phyloP scores from a whole-genome alignment of 2,797 vertebrate genomes.

The Tokudaia tokunoshimensis region DNA sequence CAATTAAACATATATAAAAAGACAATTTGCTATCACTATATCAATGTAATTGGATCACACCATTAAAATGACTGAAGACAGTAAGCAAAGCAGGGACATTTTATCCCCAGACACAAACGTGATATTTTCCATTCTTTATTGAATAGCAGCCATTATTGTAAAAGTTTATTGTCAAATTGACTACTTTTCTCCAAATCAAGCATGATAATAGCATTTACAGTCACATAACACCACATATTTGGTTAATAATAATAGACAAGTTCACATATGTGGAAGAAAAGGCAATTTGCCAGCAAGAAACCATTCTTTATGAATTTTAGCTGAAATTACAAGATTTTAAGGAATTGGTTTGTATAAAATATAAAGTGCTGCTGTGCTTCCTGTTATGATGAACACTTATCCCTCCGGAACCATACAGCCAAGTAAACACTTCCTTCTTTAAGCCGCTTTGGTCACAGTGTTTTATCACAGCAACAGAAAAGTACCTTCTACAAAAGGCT shows the following conservation, averaged over 20 bases:
- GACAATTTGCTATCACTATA: not conserved
- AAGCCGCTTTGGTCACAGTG: not conserved
- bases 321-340: slow-evolving; percentile 12
- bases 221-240: not conserved
- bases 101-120: slow-evolving; percentile 35
- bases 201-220: slow-evolving; percentile 18
- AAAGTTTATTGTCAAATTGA: slow-evolving; percentile 21
- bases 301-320: not conserved
- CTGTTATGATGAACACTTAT: too few relatives aligned
- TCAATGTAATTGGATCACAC: slow-evolving; percentile 49
- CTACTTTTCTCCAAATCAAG: slow-evolving; percentile 22
- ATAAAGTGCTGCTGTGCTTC: not conserved
- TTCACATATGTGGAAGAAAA: slow-evolving; percentile 7
- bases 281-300: slow-evolving; percentile 25
- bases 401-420: not conserved
- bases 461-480: not conserved
- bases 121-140: not conserved
- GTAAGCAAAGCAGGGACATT: slow-evolving; percentile 3
- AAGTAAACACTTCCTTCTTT: not conserved
- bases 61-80: slow-evolving; percentile 43
- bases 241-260: slow-evolving; percentile 6
- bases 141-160: not conserved
- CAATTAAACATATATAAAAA: slow-evolving; percentile 32
- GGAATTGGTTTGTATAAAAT: slow-evolving; percentile 34
- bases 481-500: not conserved